Conservation (phyloP, 1,140 invertebrate species). For the Muscidifurax raptorellus region DNA sequence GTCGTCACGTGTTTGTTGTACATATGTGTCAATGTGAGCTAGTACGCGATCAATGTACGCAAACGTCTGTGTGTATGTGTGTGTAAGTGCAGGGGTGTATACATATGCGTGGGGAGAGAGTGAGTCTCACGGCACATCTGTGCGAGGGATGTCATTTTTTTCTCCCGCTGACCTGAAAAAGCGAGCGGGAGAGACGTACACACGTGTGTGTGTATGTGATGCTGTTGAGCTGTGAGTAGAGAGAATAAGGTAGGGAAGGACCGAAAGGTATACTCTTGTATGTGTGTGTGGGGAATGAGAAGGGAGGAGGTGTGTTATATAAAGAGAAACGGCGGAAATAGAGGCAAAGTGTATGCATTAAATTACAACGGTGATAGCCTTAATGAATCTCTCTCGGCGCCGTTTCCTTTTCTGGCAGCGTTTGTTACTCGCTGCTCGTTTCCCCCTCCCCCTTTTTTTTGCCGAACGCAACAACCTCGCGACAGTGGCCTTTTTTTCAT, state of each 20-base stretch:
- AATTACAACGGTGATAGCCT: conserved; percentile 22
- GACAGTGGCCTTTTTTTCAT: conserved; percentile 4
- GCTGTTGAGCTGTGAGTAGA: conserved; percentile 26
- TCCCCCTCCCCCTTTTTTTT: background rate
- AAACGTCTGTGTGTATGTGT: background rate
- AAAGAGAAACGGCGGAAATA: background rate
- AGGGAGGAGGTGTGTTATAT: background rate
- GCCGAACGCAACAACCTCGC: background rate
- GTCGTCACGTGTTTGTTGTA: background rate
- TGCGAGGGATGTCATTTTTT: conserved; percentile 24
- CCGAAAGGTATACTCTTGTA: conserved; percentile 7
- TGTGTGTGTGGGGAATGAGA: background rate
- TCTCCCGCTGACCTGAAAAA: conserved; percentile 35
- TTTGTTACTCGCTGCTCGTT: background rate
- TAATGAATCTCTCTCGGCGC: conserved; percentile 18
- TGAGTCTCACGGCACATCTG: background rate
- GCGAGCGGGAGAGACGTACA: background rate
- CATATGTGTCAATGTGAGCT: background rate
- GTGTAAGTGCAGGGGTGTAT: background rate
- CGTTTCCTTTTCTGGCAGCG: conserved; percentile 10
- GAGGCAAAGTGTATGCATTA: conserved; percentile 19
- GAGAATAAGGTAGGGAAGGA: conserved; percentile 32
- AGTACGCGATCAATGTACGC: background rate
- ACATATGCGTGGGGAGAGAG: background rate
- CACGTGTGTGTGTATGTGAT: conserved; percentile 25